Conservation (phyloP, 2,113 vertebrate genomes). For the Clinocottus analis region DNA sequence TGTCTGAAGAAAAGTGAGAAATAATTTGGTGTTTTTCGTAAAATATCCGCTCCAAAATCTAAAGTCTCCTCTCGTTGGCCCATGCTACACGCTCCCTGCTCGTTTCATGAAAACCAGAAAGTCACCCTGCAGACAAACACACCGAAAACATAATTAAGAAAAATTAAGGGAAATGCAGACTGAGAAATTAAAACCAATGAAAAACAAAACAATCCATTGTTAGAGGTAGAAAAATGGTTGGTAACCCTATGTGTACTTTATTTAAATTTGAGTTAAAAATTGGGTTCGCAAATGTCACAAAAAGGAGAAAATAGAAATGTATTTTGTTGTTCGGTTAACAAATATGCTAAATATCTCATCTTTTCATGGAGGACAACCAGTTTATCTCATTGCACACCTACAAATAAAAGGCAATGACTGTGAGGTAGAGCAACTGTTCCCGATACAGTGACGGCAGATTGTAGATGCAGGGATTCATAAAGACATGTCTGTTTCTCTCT, state of each 20-base stretch:
- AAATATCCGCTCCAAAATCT: neutral
- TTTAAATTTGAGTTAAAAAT: neutral
- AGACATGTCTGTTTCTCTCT: neutral
- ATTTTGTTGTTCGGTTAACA: neutral
- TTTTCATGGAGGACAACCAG: neutral
- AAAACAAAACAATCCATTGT: neutral
- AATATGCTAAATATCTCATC: neutral
- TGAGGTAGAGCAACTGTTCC: too few relatives aligned
- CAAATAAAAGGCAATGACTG: neutral
- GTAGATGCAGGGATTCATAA: neutral
- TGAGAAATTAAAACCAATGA: neutral
- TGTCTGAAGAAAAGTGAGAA: neutral
- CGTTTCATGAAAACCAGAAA: neutral
- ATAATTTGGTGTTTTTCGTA: neutral
- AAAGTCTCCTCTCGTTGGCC: too few relatives aligned
- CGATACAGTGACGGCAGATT: neutral
- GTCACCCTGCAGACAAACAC: neutral
- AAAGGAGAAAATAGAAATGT: neutral
- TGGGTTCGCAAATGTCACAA: neutral
- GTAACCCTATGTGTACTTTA: neutral
- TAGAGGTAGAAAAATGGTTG: neutral
- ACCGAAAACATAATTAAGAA: neutral
- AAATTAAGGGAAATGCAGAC: neutral
- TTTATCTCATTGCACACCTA: neutral
- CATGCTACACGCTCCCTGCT: neutral